Percentiles rank a stretch among this genome's conserved stretches.
Evolutionary conservation across 2,888 invertebrate genomes (phyloP).

Genomic region (Cryptocephalus primarius): DNA sequence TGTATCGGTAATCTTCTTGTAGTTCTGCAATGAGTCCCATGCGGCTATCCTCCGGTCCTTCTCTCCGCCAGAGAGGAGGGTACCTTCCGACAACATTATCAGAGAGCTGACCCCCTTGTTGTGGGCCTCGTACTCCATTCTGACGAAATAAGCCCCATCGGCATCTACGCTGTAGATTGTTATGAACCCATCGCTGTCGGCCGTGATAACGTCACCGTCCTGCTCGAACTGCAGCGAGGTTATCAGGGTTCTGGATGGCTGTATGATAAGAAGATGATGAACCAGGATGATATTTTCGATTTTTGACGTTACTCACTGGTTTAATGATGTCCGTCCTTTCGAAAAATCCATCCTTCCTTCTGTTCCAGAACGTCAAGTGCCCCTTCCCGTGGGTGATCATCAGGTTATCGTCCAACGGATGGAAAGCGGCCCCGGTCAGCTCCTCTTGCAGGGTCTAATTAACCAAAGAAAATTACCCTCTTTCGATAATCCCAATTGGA

Average conservation of each 20-base stretch:
- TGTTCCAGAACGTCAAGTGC: conserved; percentile 86
- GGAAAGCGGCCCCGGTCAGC: conserved; percentile 79
- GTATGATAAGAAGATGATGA: conserved; percentile 8
- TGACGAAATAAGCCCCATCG: conserved; percentile 79
- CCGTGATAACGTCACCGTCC: conserved; percentile 86
- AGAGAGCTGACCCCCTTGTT: conserved; percentile 79
- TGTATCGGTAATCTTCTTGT: conserved; percentile 79
- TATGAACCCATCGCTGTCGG: conserved; percentile 84
- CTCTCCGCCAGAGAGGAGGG: conserved; percentile 81
- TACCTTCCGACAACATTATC: conserved; percentile 83
- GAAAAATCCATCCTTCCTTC: conserved; percentile 82
- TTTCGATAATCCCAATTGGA: too few species aligned
- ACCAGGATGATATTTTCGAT: too few species aligned
- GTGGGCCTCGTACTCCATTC: conserved; percentile 83
- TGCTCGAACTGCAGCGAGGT: conserved; percentile 84
- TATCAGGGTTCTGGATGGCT: conserved; percentile 75
- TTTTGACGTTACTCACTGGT: conserved; percentile 44
- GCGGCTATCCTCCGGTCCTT: conserved; percentile 83
- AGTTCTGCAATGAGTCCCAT: conserved; percentile 86
- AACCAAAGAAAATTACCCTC: conserved; percentile 4
- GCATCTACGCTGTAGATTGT: conserved; percentile 80
- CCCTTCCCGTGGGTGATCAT: conserved; percentile 87
- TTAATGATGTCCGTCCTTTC: conserved; percentile 83
- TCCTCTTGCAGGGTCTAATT: conserved; percentile 81
- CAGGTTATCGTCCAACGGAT: conserved; percentile 82